Percentiles rank a stretch among this genome's conserved stretches.
These are phyloP conservation scores for Chinchilla lanigera DNA, from an alignment of 2,113 vertebrate species.

Conservation along the genomic window DNA sequence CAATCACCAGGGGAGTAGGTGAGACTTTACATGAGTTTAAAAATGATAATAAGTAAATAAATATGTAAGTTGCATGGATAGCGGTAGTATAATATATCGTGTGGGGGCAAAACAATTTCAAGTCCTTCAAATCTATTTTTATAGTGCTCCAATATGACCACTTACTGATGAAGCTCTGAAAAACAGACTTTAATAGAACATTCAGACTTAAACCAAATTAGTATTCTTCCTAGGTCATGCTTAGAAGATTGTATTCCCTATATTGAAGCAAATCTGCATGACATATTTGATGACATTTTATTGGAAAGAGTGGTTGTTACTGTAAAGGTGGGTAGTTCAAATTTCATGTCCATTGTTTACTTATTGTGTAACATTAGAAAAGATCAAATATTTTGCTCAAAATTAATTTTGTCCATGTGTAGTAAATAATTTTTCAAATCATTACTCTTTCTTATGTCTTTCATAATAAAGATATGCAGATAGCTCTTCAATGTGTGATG, in stretches of 20 bases:
- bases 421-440: neutral
- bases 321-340: neutral
- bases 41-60: neutral
- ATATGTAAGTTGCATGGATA: neutral
- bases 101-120: neutral
- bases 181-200: neutral
- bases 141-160: neutral
- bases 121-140: neutral
- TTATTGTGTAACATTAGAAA: neutral
- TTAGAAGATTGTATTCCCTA: neutral
- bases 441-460: neutral
- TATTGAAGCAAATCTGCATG: neutral
- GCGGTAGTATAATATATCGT: neutral
- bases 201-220: neutral
- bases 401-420: neutral
- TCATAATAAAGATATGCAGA: neutral
- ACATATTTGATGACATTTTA: neutral
- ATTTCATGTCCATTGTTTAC: constrained; percentile 2
- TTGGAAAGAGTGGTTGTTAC: neutral
- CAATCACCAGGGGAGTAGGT: neutral
- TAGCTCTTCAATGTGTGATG: neutral
- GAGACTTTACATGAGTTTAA: neutral
- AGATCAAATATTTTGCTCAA: neutral
- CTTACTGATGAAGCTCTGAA: neutral
- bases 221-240: neutral